A percentile compares a stretch with the other conserved stretches of the same genome.
Conservation (phyloP, 2,113 vertebrate genomes). For the Zosterops pallidus region DNA sequence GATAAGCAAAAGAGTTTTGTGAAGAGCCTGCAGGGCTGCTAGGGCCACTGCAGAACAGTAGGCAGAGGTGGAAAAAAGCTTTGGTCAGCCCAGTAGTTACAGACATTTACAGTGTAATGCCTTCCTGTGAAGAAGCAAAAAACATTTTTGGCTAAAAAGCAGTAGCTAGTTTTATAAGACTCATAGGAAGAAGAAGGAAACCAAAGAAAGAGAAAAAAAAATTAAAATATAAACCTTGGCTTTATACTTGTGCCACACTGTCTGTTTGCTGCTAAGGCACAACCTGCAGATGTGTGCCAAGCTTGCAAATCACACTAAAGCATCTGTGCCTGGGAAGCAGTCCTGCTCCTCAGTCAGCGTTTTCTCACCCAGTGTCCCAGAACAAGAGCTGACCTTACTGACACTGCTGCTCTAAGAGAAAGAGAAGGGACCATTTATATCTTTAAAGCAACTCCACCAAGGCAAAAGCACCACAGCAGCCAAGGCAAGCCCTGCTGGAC, state of each 20-base stretch:
- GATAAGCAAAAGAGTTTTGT: not conserved
- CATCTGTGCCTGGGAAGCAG: not conserved
- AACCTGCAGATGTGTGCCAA: conserved; percentile 12
- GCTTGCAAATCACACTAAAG: not conserved
- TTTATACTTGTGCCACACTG: not conserved
- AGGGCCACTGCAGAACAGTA: not conserved
- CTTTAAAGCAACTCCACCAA: not conserved
- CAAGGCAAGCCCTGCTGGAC: not conserved
- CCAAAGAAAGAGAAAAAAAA: not conserved
- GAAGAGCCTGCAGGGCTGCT: not conserved
- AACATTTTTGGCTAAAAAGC: not conserved
- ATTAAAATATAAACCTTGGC: not conserved
- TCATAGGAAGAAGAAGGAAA: not conserved
- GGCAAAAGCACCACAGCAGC: not conserved
- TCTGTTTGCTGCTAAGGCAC: not conserved
- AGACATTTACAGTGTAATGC: not conserved
- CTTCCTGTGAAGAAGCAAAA: not conserved
- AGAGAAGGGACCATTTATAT: not conserved
- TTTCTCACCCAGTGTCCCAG: not conserved
- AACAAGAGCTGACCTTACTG: not conserved
- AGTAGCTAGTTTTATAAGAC: not conserved
- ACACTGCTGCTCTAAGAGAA: not conserved
- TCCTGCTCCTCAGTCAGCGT: not conserved
- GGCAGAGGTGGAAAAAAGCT: not conserved
- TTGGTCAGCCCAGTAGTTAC: not conserved